A percentile compares a stretch with the other conserved stretches of the same genome.
phyloP scores from a whole-genome alignment of 2,113 vertebrate species.

The Bagarius yarrelli region DNA sequence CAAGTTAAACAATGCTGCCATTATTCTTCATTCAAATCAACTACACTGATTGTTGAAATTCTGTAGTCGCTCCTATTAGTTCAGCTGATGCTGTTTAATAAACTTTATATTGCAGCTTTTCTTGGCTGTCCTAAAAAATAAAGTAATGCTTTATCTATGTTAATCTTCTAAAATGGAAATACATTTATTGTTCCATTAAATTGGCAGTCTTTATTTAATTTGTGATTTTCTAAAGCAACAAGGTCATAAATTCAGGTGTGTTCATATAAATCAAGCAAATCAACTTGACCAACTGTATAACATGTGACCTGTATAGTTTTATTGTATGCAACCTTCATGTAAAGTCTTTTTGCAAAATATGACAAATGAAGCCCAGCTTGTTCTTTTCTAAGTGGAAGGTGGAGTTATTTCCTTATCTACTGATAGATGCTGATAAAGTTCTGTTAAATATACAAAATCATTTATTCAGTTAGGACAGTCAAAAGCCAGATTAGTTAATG shows the following conservation, averaged over 20 bases:
- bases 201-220: background rate
- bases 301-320: background rate
- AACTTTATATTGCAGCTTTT: background rate
- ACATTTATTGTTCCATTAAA: background rate
- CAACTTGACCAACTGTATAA: background rate
- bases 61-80: background rate
- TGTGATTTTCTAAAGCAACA: background rate
- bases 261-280: background rate
- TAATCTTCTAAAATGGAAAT: background rate
- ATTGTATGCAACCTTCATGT: background rate
- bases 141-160: background rate
- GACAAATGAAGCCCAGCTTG: background rate
- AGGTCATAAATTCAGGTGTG: background rate
- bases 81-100: background rate
- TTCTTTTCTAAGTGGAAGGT: background rate
- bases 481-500: too few species aligned
- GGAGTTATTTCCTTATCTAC: too few species aligned
- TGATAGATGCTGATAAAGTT: too few species aligned
- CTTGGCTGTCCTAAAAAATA: background rate
- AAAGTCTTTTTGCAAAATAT: background rate
- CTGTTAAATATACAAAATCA: too few species aligned
- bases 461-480: too few species aligned
- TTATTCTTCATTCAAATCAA: background rate
- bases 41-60: background rate
- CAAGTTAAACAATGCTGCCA: background rate